Percentiles rank a stretch among this genome's conserved stretches.
phyloP scores from a whole-genome alignment of 2,113 vertebrate genomes.

The Chlamydotis undulata region DNA sequence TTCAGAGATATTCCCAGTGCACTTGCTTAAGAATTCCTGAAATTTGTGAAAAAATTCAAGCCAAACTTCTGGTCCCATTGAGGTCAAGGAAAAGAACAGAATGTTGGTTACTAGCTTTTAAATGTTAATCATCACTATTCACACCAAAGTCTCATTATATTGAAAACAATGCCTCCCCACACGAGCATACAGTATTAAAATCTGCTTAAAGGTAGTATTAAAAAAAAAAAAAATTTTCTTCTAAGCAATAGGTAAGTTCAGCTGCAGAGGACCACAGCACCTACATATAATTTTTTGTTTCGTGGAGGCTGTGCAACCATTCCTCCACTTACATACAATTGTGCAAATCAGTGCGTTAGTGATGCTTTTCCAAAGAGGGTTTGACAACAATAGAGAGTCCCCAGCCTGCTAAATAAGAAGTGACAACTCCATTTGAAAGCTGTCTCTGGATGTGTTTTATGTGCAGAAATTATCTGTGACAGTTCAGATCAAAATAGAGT shows the following conservation, averaged over 20 bases:
- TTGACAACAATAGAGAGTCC: constrained; percentile 85
- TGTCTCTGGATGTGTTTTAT: constrained; percentile 79
- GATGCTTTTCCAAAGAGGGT: constrained; percentile 79
- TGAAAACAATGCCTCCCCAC: background rate
- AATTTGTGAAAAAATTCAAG: constrained; percentile 16
- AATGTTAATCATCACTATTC: background rate
- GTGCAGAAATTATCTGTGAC: constrained; percentile 81
- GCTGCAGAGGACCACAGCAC: background rate
- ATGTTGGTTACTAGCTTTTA: background rate
- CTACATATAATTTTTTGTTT: constrained; percentile 24
- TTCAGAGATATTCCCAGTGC: background rate
- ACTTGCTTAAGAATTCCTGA: constrained; percentile 20
- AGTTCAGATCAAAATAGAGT: constrained; percentile 80
- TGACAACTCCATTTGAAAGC: constrained; percentile 87
- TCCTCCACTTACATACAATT: constrained; percentile 34
- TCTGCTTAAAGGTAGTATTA: background rate
- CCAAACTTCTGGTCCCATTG: background rate
- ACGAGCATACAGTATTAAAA: background rate
- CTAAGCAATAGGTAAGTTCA: background rate
- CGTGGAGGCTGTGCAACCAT: background rate
- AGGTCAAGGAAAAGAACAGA: constrained; percentile 37
- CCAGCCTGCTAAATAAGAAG: constrained; percentile 87
- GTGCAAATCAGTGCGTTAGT: constrained; percentile 59
- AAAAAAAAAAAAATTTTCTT: background rate
- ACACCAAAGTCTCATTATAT: background rate